Evolutionary conservation across 1,140 invertebrate genomes (phyloP).

Genomic region (Oedothorax gibbosus): DNA sequence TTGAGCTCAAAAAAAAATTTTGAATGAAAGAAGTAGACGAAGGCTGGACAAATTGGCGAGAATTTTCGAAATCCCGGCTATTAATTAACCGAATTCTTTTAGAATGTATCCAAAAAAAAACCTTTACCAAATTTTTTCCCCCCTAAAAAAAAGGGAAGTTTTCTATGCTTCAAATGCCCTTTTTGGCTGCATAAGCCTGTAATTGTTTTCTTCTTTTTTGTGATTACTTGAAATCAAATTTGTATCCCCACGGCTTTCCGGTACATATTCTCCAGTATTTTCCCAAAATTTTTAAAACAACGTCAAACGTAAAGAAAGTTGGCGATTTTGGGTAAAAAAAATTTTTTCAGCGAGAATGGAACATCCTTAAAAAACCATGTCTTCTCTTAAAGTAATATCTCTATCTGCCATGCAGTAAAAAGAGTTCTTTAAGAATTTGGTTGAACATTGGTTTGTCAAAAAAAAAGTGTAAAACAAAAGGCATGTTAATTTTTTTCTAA

Average conservation of each 20-base stretch:
- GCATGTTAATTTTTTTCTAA: slow-evolving; percentile 97
- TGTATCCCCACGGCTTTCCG: slow-evolving; percentile 89
- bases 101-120: slow-evolving; percentile 99
- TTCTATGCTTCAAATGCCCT: slow-evolving; percentile 98
- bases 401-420: slow-evolving; percentile 98
- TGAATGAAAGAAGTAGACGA: slow-evolving; percentile 94
- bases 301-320: slow-evolving; percentile 99
- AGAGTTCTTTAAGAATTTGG: slow-evolving; percentile 99
- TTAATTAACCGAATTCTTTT: slow-evolving; percentile 99
- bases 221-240: slow-evolving; percentile 99
- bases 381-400: slow-evolving; percentile 99
- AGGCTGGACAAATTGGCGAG: slow-evolving; percentile 91
- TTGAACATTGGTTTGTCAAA: slow-evolving; percentile 97
- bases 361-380: slow-evolving; percentile 99
- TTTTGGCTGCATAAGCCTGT: slow-evolving; percentile 98
- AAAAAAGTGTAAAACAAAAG: slow-evolving; percentile 99
- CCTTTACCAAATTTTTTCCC: slow-evolving; percentile 99
- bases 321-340: slow-evolving; percentile 99
- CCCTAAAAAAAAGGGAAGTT: slow-evolving; percentile 98
- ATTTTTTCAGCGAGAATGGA: slow-evolving; percentile 98
- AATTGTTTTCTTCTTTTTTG: slow-evolving; percentile 99
- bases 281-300: slow-evolving; percentile 99
- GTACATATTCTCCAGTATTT: slow-evolving; percentile 99
- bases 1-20: slow-evolving; percentile 98
- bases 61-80: slow-evolving; percentile 97